phyloP scores from a whole-genome alignment of 2,113 vertebrate species.

The Calidris pygmaea region DNA sequence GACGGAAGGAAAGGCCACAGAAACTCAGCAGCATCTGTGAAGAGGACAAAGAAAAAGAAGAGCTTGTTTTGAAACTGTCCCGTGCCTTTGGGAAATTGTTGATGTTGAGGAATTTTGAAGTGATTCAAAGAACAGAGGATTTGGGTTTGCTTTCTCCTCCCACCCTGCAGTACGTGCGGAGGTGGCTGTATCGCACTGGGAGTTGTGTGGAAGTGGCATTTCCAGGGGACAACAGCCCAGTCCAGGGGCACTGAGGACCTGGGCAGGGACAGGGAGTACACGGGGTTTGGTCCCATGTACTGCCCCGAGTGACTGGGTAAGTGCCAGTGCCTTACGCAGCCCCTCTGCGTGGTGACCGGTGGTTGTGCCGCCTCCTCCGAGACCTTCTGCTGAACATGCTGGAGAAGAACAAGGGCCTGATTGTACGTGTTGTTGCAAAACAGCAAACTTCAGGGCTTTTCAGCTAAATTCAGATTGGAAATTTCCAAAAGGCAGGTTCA shows the following conservation, averaged over 20 bases:
- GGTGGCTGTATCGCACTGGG: background rate
- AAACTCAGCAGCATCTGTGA: background rate
- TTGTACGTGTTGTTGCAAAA: background rate
- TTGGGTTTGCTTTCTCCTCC: background rate
- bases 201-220: fast-evolving
- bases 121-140: background rate
- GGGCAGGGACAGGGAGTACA: background rate
- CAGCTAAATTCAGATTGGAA: background rate
- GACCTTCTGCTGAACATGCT: background rate
- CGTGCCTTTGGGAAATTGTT: background rate
- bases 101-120: background rate
- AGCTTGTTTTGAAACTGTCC: background rate
- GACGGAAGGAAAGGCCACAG: background rate
- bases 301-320: background rate
- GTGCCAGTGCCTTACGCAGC: background rate
- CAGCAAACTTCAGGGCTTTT: background rate
- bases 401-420: background rate
- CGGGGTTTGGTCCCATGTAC: background rate
- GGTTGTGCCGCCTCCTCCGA: background rate
- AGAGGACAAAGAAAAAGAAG: background rate
- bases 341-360: background rate
- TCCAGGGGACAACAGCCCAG: background rate
- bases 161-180: fast-evolving
- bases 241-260: fast-evolving
- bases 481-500: background rate